These are phyloP conservation scores for Takifugu bimaculatus DNA, from an alignment of 2,113 vertebrate genomes.

Conservation along the genomic window DNA sequence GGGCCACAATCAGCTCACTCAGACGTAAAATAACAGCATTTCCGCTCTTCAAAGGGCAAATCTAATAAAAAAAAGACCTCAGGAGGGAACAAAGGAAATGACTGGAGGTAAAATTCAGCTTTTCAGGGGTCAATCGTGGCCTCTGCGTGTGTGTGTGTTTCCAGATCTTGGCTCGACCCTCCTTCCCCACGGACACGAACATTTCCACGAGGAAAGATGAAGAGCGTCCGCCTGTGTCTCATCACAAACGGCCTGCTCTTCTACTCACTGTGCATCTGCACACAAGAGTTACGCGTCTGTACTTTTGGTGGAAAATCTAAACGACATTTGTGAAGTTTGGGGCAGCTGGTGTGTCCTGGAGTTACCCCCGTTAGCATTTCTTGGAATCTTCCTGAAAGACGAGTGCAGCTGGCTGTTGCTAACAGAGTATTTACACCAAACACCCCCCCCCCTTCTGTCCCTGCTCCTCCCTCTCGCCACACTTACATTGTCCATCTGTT, in stretches of 20 bases:
- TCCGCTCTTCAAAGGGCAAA: no score
- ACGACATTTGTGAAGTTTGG: not conserved
- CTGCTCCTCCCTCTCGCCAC: slow-evolving; percentile 6
- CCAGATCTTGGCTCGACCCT: slow-evolving; percentile 16
- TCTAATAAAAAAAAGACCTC: slow-evolving; percentile 18
- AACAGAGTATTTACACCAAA: slow-evolving; percentile 39
- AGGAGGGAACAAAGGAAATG: slow-evolving; percentile 42
- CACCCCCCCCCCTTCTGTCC: slow-evolving; percentile 2
- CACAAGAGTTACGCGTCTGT: not conserved
- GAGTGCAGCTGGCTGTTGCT: slow-evolving; percentile 14
- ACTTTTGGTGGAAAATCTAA: not conserved
- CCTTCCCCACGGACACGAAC: slow-evolving; percentile 12
- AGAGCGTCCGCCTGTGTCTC: slow-evolving; percentile 15
- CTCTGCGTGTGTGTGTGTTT: slow-evolving; percentile 22
- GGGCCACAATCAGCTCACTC: not conserved
- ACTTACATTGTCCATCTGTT: slow-evolving; percentile 99
- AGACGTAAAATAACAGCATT: not conserved
- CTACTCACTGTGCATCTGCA: not conserved
- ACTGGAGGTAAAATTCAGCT: slow-evolving; percentile 6
- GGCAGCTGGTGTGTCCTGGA: slow-evolving; percentile 2
- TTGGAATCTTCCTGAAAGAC: not conserved
- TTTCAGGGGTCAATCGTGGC: slow-evolving; percentile 26
- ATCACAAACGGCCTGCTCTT: not conserved
- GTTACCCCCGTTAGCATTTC: slow-evolving; percentile 37
- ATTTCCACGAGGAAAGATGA: slow-evolving; percentile 20